A percentile compares a stretch with the other conserved stretches of the same genome.
These are phyloP conservation scores for Marronus borbonicus DNA, from an alignment of 2,888 invertebrate genomes.

Conservation along the genomic window DNA sequence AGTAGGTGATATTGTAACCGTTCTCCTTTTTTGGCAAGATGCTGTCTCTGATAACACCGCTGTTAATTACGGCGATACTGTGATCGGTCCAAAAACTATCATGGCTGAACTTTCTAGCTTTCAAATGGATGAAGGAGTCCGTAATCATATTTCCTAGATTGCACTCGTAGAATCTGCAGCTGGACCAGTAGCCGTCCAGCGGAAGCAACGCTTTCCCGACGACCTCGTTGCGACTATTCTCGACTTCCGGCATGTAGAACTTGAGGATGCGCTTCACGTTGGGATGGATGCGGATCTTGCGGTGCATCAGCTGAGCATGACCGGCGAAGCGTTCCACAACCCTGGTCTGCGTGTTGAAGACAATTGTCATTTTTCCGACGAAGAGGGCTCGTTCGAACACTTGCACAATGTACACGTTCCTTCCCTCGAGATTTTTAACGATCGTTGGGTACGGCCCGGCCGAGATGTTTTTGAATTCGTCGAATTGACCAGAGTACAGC, in stretches of 20 bases:
- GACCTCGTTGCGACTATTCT: constrained; percentile 69
- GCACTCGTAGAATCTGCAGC: constrained; percentile 8
- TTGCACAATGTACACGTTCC: constrained; percentile 3
- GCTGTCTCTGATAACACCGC: constrained; percentile 31
- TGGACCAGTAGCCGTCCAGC: constrained; percentile 42
- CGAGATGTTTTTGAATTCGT: not conserved
- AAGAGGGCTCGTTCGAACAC: not conserved
- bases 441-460: not conserved
- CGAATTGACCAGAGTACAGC: not conserved
- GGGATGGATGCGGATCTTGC: not conserved
- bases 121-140: constrained; percentile 26
- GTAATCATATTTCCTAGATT: constrained; percentile 44
- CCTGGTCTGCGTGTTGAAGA: not conserved
- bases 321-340: not conserved
- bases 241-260: not conserved
- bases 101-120: not conserved
- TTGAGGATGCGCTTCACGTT: not conserved
- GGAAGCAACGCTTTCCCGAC: constrained; percentile 52
- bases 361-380: not conserved
- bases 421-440: not conserved
- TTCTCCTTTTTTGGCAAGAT: constrained; percentile 5
- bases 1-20: constrained; percentile 75
- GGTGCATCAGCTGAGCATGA: not conserved
- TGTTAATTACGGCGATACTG: constrained; percentile 42
- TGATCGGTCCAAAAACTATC: constrained; percentile 37